Evolutionary conservation across 2,797 vertebrate genomes (phyloP).

Genomic region (Peromyscus melanophrys): DNA sequence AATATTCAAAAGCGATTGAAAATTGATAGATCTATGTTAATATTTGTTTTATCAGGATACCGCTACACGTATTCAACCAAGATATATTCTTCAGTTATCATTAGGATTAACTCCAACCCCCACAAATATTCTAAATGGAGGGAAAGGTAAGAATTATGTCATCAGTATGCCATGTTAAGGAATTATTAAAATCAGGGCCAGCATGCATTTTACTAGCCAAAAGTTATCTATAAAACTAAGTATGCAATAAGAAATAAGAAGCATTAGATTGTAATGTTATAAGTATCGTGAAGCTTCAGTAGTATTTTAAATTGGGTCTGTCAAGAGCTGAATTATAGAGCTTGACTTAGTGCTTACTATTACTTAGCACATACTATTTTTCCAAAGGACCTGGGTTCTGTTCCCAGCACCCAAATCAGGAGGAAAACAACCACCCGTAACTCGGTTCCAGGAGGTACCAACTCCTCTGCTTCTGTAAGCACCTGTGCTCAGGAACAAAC

Average conservation of each 20-base stretch:
- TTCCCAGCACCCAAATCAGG: neutral
- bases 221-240: neutral
- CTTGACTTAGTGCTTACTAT: neutral
- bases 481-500: no score
- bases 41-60: neutral
- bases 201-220: neutral
- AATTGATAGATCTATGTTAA: neutral
- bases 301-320: neutral
- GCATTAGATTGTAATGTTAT: neutral
- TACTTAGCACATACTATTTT: neutral
- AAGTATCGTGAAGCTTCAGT: no score
- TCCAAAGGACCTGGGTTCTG: neutral
- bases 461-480: neutral
- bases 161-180: neutral
- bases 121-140: neutral
- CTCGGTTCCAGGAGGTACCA: neutral
- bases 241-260: neutral
- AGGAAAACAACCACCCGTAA: neutral
- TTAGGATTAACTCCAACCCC: neutral
- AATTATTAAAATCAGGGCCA: neutral
- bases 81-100: neutral
- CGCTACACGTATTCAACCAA: neutral
- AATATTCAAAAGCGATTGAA: neutral
- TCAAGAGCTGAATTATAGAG: neutral
- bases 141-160: neutral